Base-by-base conservation (phyloP, 2,113 vertebrate genomes). In the Illadopsis cleaveri region DNA sequence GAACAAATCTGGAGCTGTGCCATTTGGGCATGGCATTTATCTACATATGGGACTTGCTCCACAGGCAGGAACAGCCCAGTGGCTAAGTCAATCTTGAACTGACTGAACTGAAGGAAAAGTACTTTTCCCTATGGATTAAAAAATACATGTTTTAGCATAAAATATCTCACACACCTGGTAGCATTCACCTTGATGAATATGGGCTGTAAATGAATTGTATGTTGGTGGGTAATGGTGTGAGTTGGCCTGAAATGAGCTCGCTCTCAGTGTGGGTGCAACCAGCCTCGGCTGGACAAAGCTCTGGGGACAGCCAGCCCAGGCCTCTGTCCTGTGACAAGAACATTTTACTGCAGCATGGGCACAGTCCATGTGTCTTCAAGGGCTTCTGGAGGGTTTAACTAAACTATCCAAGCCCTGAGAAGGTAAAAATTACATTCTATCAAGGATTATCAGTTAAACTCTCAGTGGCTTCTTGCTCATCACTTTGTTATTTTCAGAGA, bases 401-500 rank as follows among this genome's bases (percentile, higher is more conserved):
- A 35, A 60, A 44, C 31, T 71, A 30, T 51, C 31, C 58, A 40
- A 93, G 50, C 42, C 23, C 42, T 7, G 1, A 47, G n/a, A 31
- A 91, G 84, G 82, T 90, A 90, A 88, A 94, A 94, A 93, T 68
- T 40, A 60, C 54, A 60, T 93, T 88, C 82, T 24, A 33, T 62
- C 71, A 80, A 83, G 75, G 68, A 77, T 77, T 94, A 90, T 88
- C 58, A 37, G 45, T 79, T 91, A 85, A 78, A 65, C 35, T 85
- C 28, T 73, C 65, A 58, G 78, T 77, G 50, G 50, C 37, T 76
- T 94, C 91, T 95, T 91, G 42, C 47, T 87, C 93, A 75, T 86
- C 82, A 48, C 71, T 96, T 93, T 77, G 62, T 91, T 90, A 69
- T 92, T 93, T 85, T 93, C 81, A 90, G 94, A 93, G 91, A 88